Evolutionary conservation across 2,888 invertebrate genomes (phyloP).

Genomic region (Andrena haemorrhoa): DNA sequence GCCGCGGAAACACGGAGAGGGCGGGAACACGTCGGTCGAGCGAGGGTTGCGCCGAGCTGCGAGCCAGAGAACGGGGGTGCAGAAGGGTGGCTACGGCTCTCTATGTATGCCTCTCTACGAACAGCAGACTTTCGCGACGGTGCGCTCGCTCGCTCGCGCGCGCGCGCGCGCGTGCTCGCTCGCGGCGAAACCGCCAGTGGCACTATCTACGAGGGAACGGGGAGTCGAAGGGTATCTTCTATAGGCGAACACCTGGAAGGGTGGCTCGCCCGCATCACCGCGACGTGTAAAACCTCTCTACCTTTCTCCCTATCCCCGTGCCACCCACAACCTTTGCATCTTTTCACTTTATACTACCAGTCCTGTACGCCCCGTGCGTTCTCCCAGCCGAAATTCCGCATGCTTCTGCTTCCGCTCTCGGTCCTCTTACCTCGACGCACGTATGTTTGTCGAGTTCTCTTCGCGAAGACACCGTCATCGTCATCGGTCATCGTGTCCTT

Average conservation of each 20-base stretch:
- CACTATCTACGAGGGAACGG: conserved; percentile 72
- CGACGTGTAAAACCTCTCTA: conserved; percentile 63
- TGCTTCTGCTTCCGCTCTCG: neutral
- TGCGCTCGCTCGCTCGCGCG: conserved; percentile 34
- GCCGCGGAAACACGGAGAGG: conserved; percentile 84
- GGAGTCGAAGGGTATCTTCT: conserved; percentile 81
- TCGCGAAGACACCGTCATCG: neutral
- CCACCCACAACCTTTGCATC: conserved; percentile 9
- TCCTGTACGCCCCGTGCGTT: neutral
- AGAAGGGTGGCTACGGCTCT: conserved; percentile 65
- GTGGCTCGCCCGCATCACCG: conserved; percentile 70
- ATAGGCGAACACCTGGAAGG: conserved; percentile 73
- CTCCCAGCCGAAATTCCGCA: conserved; percentile 1
- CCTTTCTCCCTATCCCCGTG: conserved; percentile 30
- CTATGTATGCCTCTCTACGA: conserved; percentile 59
- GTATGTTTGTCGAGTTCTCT: neutral
- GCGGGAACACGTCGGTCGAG: conserved; percentile 81
- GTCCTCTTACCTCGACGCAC: neutral
- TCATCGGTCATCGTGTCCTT: conserved; percentile 31
- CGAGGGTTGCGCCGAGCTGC: conserved; percentile 67
- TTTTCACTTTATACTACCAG: conserved; percentile 17
- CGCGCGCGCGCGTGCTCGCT: conserved; percentile 38
- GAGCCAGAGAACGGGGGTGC: conserved; percentile 56
- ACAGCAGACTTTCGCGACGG: conserved; percentile 43
- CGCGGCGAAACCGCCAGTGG: conserved; percentile 54